phyloP scores from a whole-genome alignment of 2,113 vertebrate species.

The Potamarius usumacintae region DNA sequence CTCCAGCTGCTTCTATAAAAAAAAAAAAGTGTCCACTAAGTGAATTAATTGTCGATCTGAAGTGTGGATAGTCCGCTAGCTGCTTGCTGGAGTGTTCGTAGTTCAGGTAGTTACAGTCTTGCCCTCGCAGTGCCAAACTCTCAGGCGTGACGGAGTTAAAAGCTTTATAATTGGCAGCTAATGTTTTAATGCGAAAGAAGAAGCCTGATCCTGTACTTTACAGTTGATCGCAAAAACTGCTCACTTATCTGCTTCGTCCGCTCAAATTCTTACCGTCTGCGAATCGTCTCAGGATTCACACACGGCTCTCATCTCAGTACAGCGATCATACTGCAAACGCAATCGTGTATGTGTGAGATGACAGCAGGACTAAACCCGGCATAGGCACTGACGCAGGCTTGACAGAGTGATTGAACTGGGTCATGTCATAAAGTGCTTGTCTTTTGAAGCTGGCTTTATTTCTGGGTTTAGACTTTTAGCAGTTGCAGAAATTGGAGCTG shows the following conservation, averaged over 20 bases:
- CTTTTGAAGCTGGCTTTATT: conserved; percentile 48
- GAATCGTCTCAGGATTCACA: not conserved
- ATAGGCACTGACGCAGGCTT: conserved; percentile 27
- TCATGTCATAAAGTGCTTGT: conserved; percentile 40
- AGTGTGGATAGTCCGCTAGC: not conserved
- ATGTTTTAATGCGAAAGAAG: conserved; percentile 40
- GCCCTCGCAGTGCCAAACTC: conserved; percentile 11
- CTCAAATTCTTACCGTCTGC: not conserved
- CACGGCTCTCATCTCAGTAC: not conserved
- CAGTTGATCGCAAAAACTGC: not conserved
- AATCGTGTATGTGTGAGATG: not conserved
- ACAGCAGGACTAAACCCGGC: conserved; percentile 29
- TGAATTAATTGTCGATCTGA: conserved; percentile 11
- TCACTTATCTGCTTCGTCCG: conserved; percentile 1
- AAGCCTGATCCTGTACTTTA: conserved; percentile 8
- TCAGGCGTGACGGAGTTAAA: conserved; percentile 21
- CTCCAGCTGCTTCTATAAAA: not conserved
- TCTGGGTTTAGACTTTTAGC: conserved; percentile 33
- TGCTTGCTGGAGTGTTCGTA: not conserved
- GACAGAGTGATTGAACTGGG: conserved; percentile 50
- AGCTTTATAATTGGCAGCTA: conserved; percentile 44
- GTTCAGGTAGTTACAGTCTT: conserved; percentile 20
- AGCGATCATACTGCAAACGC: not conserved
- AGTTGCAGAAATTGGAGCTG: not conserved
- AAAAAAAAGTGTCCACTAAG: conserved; percentile 11